Evolutionary conservation across 1,140 invertebrate genomes (phyloP), one percentile per base, ranked within the genome.

Genomic region (Halesus radiatus): DNA sequence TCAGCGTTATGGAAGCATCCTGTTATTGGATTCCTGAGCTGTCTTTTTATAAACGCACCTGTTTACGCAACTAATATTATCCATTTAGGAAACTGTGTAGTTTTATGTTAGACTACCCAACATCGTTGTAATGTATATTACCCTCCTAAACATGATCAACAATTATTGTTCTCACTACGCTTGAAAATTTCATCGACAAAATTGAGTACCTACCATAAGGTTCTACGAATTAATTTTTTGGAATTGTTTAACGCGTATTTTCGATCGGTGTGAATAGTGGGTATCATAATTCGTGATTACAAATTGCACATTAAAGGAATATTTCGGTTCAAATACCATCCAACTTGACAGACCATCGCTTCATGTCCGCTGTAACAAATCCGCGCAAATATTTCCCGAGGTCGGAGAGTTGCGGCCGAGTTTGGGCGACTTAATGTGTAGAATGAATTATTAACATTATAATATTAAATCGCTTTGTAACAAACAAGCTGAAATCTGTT

Each of bases 261-360:
- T 45, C 37, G 10, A 0, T 45, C 13, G 37, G 10, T 45, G 10
- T 45, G 37, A 18, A 20, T 60, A 20, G 23, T 60, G 56, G 56
- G 22, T 7, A 3, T 29, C 23, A 29, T 29, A 26, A 66, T 66
- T 3, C 16, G 62, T 66, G 29, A 32, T 32, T 32, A 66, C 62
- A 66, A 66, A 66, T 66, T 66, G 29, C 29, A 0, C 62, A 66
- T 66, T 66, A 66, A 29, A 64, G 26, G 13, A 22, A 60, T 60
- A 23, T 15, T 20, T 10, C 29, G 62, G 16, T 29, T 10, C 6
- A 66, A 26, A 66, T 29, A 8, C 32, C 5, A 32, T 13, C 7
- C 29, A 26, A 66, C 23, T 22, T 66, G 62, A 66, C 62, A 60
- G 56, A 37, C 16, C 22, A 26, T 26, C 22, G 22, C 62, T 66